Conservation (phyloP, 2,113 vertebrate genomes). For the Melanostigma gelatinosum region DNA sequence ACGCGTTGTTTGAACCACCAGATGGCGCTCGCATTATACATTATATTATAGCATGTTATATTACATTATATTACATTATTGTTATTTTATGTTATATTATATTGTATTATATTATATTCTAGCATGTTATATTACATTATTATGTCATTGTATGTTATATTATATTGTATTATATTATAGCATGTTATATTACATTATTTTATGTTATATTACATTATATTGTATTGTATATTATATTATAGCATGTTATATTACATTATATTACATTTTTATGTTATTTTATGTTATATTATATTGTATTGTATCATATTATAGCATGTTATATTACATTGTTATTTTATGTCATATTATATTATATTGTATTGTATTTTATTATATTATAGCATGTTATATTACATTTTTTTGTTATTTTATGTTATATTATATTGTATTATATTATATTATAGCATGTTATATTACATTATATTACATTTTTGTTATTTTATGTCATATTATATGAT, state of each 20-base stretch:
- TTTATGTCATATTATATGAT: not conserved
- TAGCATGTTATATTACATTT: too few species aligned
- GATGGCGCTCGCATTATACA: constrained; percentile 38
- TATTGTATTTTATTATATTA: too few species aligned
- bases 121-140: too few species aligned
- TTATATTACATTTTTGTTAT: not conserved
- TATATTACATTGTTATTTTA: not conserved
- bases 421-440: not conserved
- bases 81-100: not conserved
- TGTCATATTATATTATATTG: not conserved
- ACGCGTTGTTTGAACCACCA: constrained; percentile 10
- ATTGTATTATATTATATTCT: not conserved
- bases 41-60: not conserved
- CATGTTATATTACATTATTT: not conserved
- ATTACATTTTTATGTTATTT: too few species aligned
- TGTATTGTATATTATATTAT: too few species aligned
- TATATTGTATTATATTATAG: not conserved
- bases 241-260: too few species aligned
- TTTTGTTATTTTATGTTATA: too few species aligned
- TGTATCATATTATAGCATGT: not conserved
- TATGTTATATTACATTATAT: not conserved
- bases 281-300: too few species aligned
- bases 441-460: not conserved
- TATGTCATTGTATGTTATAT: too few species aligned
- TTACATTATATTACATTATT: not conserved